A percentile compares a stretch with the other conserved stretches of the same genome.
Conservation (phyloP, 92 coral and sea anemone species). For the Zoanthus sociatus region DNA sequence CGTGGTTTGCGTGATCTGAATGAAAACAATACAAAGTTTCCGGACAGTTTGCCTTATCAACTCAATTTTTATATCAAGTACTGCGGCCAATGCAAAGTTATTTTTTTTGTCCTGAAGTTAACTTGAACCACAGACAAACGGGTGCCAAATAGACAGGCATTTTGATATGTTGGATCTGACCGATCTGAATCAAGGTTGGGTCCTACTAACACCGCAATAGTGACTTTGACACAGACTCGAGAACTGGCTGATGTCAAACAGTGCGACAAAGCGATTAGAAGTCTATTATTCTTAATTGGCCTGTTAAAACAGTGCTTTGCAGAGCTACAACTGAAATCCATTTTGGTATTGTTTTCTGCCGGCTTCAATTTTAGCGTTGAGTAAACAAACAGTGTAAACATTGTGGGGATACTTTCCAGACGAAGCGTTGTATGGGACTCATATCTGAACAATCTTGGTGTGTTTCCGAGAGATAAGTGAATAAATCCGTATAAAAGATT, state of each 20-base stretch:
- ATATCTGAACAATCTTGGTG: constrained; percentile 47
- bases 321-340: constrained; percentile 37
- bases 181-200: not conserved
- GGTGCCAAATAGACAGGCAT: constrained; percentile 37
- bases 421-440: constrained; percentile 20
- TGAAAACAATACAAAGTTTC: constrained; percentile 47
- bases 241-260: constrained; percentile 36
- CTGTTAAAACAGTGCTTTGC: constrained; percentile 52
- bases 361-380: constrained; percentile 30
- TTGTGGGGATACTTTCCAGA: constrained; percentile 38
- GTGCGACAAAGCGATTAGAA: constrained; percentile 53
- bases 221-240: constrained; percentile 18
- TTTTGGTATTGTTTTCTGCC: constrained; percentile 9
- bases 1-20: constrained; percentile 65
- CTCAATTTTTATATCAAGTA: constrained; percentile 54
- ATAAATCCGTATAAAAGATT: constrained; percentile 9
- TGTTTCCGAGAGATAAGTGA: constrained; percentile 40
- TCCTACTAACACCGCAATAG: not conserved
- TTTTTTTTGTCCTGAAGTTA: constrained; percentile 29
- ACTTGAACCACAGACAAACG: constrained; percentile 24
- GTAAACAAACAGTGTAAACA: constrained; percentile 27
- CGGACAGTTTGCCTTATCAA: constrained; percentile 66
- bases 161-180: constrained; percentile 23
- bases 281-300: constrained; percentile 39
- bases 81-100: constrained; percentile 31